phyloP scores from a whole-genome alignment of 2,113 vertebrate genomes.

The Amblyopsis rosae region DNA sequence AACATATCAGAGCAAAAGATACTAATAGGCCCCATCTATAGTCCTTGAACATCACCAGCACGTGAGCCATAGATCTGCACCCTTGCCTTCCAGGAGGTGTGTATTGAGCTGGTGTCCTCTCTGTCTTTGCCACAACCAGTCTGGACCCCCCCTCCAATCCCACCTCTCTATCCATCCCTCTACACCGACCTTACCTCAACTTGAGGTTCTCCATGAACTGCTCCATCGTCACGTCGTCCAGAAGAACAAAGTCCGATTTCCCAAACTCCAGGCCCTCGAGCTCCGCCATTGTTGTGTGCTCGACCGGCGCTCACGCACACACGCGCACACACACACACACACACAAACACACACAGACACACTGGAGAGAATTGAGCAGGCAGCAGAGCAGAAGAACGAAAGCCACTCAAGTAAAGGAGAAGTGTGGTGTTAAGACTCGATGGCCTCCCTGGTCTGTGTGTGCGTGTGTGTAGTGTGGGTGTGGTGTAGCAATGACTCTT shows the following conservation, averaged over 20 bases:
- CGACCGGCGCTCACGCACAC: neutral
- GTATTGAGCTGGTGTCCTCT: neutral
- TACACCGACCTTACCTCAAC: conserved; percentile 78
- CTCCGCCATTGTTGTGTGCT: conserved; percentile 80
- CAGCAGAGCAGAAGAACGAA: conserved; percentile 34
- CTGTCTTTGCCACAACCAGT: conserved; percentile 21
- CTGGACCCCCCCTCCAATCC: conserved; percentile 14
- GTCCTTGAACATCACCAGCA: neutral
- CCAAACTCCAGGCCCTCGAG: conserved; percentile 87
- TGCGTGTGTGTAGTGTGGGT: conserved; percentile 49
- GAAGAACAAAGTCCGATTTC: conserved; percentile 90
- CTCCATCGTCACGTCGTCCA: conserved; percentile 92
- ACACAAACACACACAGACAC: neutral
- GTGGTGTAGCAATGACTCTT: conserved; percentile 50
- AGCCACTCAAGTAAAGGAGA: conserved; percentile 53
- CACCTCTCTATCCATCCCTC: neutral
- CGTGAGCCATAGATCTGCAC: neutral
- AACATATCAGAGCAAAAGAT: neutral
- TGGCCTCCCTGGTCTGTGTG: conserved; percentile 7
- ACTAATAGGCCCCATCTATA: neutral
- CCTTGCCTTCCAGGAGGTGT: too few relatives aligned
- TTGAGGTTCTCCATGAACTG: conserved; percentile 91
- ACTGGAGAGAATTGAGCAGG: neutral
- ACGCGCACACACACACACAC: neutral
- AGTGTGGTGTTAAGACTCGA: conserved; percentile 44